phyloP scores from a whole-genome alignment of 1,140 invertebrate species.

The Drosophila eugracilis region DNA sequence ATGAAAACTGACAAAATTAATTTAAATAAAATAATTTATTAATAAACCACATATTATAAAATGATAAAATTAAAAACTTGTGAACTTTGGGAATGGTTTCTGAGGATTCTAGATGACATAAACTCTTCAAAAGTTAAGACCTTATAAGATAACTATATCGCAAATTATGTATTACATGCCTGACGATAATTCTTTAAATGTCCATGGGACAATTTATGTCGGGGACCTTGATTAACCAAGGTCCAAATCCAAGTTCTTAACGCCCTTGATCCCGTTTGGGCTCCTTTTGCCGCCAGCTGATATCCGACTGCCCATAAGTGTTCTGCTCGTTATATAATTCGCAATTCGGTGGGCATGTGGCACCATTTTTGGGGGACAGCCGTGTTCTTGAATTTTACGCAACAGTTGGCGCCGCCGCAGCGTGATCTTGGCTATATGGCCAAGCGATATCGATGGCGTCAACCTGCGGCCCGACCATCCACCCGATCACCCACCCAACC shows the following conservation, averaged over 20 bases:
- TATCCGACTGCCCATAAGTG: slow-evolving; percentile 18
- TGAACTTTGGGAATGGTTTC: too few species aligned
- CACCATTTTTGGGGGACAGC: slow-evolving; percentile 36
- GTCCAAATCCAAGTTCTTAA: neutral
- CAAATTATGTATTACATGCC: neutral
- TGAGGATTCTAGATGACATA: too few species aligned
- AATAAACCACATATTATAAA: slow-evolving; percentile 83
- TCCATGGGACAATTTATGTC: neutral
- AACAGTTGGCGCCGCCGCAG: slow-evolving; percentile 77
- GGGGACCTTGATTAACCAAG: neutral
- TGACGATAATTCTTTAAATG: neutral
- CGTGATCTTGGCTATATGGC: slow-evolving; percentile 59
- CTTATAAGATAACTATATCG: neutral
- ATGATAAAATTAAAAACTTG: neutral
- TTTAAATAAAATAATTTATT: slow-evolving; percentile 83
- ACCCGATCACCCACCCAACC: slow-evolving; percentile 4
- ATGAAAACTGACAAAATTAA: slow-evolving; percentile 75
- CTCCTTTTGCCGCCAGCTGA: slow-evolving; percentile 40
- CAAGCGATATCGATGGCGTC: slow-evolving; percentile 57
- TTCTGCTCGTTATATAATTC: slow-evolving; percentile 38
- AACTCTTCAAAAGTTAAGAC: neutral
- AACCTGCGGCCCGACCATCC: slow-evolving; percentile 54
- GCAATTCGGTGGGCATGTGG: slow-evolving; percentile 26
- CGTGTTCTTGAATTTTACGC: slow-evolving; percentile 79
- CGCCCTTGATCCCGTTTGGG: slow-evolving; percentile 21